Evolutionary conservation across 1,140 invertebrate species (phyloP).

Genomic region (Sarcophaga bullata): DNA sequence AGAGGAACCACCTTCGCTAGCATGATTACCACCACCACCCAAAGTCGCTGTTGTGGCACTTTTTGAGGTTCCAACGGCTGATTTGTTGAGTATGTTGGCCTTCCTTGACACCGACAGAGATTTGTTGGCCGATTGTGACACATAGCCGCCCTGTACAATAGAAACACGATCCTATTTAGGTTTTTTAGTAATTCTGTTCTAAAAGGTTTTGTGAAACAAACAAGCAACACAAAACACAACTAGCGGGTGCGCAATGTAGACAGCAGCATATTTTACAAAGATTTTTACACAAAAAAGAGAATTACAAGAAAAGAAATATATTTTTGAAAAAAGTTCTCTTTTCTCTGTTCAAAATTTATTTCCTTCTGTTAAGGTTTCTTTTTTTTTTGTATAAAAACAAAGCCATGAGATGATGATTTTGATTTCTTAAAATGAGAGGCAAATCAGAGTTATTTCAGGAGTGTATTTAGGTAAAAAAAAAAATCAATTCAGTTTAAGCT

Average conservation of each 20-base stretch:
- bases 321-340: no score
- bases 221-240: slow-evolving; percentile 59
- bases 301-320: no score
- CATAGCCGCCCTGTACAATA: slow-evolving; percentile 72
- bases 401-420: not conserved
- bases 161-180: slow-evolving; percentile 70
- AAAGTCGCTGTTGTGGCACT: slow-evolving; percentile 50
- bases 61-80: slow-evolving; percentile 59
- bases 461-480: not conserved
- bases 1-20: slow-evolving; percentile 56
- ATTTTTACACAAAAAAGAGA: no score
- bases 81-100: slow-evolving; percentile 76
- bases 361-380: no score
- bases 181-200: slow-evolving; percentile 64
- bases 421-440: not conserved
- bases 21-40: slow-evolving; percentile 52
- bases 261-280: not conserved
- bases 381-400: no score
- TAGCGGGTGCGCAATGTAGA: not conserved
- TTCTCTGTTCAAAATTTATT: no score
- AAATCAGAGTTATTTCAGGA: not conserved
- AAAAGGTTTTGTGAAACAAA: slow-evolving; percentile 51
- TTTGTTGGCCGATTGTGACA: slow-evolving; percentile 67
- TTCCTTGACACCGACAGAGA: slow-evolving; percentile 73
- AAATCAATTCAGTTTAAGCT: no score